Evolutionary conservation across 2,113 vertebrate genomes (phyloP), one percentile per base, ranked within the genome.

Genomic region (Cyprinodon variegatus): DNA sequence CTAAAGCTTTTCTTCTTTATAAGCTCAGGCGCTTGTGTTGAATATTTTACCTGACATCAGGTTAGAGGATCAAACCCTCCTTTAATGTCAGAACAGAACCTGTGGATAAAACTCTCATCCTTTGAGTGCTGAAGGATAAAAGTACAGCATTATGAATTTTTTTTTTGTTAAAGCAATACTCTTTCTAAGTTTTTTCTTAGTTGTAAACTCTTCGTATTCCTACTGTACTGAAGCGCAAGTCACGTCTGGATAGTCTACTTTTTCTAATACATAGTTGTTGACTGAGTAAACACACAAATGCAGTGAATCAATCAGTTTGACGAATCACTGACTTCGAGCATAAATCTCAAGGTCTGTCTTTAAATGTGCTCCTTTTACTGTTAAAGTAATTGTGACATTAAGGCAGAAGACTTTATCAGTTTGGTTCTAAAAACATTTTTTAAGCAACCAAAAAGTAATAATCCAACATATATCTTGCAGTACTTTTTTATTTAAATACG

Each of bases 11-110:
- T 68, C 8, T 81, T 70, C 2, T 29, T 68, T 43, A 37, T 71
- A 53, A 68, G 67, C 39, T 50, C 65, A 76, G 72, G 73, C 37
- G 64, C 70, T 61, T 6, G 14, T 29, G 66, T 43, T 61, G 62
- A 79, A 67, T 6, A 37, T 71, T 80, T 83, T 57, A 75, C 65
- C 53, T 64, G 11, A 29, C 65, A 79, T 79, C 67, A 77, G 60
- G 67, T 53, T 61, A 63, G 14, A 45, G 29, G 71, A 86, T 86
- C 63, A 82, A 70, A 79, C 61, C 61, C 11, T 63, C 45, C 38
- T 70, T 73, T 79, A 72, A 86, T 74, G 13, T 40, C 11, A 10
- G n/a, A 68, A 62, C 74, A 67, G 64, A 70, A 78, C 68, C 53
- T 75, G 50, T 57, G 62, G 9, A 65, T 72, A 39, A 63, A 71